A percentile compares a stretch with the other conserved stretches of the same genome.
Conservation (phyloP, 2,113 vertebrate species). For the Genyomyrus donnyi region DNA sequence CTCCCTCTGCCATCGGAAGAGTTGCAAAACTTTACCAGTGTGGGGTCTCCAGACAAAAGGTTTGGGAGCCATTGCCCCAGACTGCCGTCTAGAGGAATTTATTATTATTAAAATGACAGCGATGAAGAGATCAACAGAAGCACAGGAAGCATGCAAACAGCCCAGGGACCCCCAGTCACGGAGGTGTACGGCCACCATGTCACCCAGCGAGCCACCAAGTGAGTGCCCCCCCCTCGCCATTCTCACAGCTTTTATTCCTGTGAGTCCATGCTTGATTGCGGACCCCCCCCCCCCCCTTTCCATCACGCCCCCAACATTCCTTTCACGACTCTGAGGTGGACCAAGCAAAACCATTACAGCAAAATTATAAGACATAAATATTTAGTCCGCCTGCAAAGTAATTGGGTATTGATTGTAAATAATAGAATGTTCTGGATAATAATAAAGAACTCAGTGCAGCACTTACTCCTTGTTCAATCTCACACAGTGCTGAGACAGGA, state of each 20-base stretch:
- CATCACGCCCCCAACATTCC: constrained; percentile 13
- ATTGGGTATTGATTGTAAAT: constrained; percentile 63
- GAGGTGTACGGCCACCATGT: background rate
- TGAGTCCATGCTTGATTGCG: background rate
- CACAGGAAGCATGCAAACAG: background rate
- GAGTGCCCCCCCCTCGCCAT: no score
- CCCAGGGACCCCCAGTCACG: background rate
- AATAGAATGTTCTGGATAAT: constrained; percentile 49
- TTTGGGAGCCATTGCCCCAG: background rate
- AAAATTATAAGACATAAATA: constrained; percentile 46
- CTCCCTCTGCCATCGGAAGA: no score
- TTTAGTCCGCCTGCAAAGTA: constrained; percentile 39
- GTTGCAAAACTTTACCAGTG: background rate
- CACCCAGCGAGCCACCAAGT: background rate
- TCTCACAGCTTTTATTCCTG: background rate
- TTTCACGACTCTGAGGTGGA: constrained; percentile 27
- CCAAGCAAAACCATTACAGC: constrained; percentile 37
- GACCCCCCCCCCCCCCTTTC: background rate
- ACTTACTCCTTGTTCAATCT: constrained; percentile 29
- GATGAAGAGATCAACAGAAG: background rate
- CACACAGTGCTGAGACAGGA: background rate
- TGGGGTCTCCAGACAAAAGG: background rate
- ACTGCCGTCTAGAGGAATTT: background rate
- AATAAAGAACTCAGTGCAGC: constrained; percentile 44
- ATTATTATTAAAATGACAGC: background rate